Percentiles rank a stretch among this genome's conserved stretches.
These are phyloP conservation scores for Catharus fuscescens DNA, from an alignment of 2,113 vertebrate genomes.

Conservation along the genomic window DNA sequence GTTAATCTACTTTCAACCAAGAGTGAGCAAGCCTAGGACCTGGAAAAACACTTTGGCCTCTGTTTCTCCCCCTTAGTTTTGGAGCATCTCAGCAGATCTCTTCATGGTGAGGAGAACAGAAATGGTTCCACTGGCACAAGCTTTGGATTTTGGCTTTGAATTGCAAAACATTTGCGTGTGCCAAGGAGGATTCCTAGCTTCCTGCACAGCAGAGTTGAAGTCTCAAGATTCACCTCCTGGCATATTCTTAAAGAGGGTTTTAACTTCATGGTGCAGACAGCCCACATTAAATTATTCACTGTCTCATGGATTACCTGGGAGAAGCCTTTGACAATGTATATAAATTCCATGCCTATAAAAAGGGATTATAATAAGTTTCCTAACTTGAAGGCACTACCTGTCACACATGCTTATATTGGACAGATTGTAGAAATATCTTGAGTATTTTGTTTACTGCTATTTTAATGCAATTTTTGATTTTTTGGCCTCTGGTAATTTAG, in stretches of 20 bases:
- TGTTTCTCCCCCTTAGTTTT: not conserved
- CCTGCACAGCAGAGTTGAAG: not conserved
- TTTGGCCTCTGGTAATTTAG: not conserved
- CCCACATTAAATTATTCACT: not conserved
- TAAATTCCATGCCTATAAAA: not conserved
- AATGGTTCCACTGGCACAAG: not conserved
- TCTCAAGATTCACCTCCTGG: not conserved
- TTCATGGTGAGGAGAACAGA: not conserved
- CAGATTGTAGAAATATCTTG: not conserved
- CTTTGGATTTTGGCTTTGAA: not conserved
- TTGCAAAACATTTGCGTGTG: not conserved
- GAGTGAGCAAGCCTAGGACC: not conserved
- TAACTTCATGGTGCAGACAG: not conserved
- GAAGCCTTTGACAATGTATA: not conserved
- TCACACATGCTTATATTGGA: not conserved
- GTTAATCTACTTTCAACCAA: not conserved
- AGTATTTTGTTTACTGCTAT: not conserved
- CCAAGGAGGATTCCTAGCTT: not conserved
- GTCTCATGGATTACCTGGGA: not conserved
- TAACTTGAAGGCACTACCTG: not conserved
- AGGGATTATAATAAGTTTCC: not conserved
- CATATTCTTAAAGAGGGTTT: not conserved
- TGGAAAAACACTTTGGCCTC: not conserved
- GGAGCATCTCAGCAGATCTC: not conserved
- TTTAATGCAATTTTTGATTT: not conserved